Evolutionary conservation across 2,797 vertebrate species (phyloP).

Genomic region (Sebastes vulpes): DNA sequence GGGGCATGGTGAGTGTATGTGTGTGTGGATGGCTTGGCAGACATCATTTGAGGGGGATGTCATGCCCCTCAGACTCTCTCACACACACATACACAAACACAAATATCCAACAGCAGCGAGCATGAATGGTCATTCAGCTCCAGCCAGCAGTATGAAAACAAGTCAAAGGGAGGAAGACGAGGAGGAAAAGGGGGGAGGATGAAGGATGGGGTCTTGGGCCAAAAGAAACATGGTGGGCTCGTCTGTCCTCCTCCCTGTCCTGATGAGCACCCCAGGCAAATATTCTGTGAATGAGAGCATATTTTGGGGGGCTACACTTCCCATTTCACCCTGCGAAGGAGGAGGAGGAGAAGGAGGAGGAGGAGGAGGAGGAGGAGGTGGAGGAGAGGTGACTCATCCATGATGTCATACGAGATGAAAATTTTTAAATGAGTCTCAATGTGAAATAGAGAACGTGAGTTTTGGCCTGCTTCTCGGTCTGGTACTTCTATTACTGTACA

Average conservation of each 20-base stretch:
- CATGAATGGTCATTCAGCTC: constrained; percentile 83
- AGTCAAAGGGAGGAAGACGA: constrained; percentile 77
- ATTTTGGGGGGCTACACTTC: constrained; percentile 60
- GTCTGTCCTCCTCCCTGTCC: constrained; percentile 75
- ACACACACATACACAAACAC: constrained; percentile 53
- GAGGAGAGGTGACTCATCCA: constrained; percentile 57
- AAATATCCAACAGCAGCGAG: constrained; percentile 74
- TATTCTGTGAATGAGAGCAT: constrained; percentile 79
- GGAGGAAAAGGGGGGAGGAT: constrained; percentile 44
- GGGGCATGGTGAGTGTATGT: constrained; percentile 5
- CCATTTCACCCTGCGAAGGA: constrained; percentile 35
- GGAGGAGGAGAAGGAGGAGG: constrained; percentile 22
- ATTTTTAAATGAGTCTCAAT: constrained; percentile 55
- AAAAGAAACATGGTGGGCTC: constrained; percentile 82
- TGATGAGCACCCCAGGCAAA: constrained; percentile 81
- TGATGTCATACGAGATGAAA: constrained; percentile 74
- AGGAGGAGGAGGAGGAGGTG: constrained; percentile 15
- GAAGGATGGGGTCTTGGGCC: constrained; percentile 70
- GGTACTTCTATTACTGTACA: constrained; percentile 21
- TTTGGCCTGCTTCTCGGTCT: constrained; percentile 19
- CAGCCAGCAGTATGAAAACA: constrained; percentile 84
- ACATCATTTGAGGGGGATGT: constrained; percentile 69
- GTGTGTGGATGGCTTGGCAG: constrained; percentile 68
- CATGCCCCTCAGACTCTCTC: constrained; percentile 67
- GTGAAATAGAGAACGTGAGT: constrained; percentile 39